phyloP scores from a whole-genome alignment of 2,797 vertebrate species.

The Craterocephalus amniculus region DNA sequence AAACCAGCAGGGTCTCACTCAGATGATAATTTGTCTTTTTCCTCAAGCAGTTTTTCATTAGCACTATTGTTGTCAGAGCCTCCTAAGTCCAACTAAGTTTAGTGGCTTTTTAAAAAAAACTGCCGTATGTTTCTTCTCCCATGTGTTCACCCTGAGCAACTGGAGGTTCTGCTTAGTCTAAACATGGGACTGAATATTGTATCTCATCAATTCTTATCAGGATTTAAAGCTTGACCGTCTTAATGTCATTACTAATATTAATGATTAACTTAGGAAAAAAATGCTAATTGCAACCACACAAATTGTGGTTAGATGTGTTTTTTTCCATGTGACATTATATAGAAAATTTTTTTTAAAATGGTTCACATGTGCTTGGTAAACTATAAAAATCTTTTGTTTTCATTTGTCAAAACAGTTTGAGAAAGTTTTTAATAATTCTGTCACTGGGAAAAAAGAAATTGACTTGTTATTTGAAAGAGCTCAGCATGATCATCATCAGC shows the following conservation, averaged over 20 bases:
- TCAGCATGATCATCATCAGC: constrained; percentile 19
- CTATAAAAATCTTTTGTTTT: too few species aligned
- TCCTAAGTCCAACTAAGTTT: not conserved
- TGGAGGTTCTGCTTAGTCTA: not conserved
- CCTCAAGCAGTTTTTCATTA: constrained; percentile 15
- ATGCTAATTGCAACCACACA: not conserved
- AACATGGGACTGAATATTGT: constrained; percentile 6
- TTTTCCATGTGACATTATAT: too few species aligned
- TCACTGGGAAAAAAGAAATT: constrained; percentile 19
- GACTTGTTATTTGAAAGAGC: constrained; percentile 19
- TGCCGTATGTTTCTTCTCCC: constrained; percentile 5
- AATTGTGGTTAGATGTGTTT: too few species aligned
- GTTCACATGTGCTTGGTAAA: too few species aligned
- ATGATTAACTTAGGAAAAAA: constrained; percentile 21
- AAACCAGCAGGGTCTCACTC: constrained; percentile 34
- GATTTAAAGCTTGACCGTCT: not conserved
- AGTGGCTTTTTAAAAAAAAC: too few species aligned
- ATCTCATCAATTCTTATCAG: constrained; percentile 25
- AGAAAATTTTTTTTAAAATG: too few species aligned
- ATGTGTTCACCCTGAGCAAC: constrained; percentile 4
- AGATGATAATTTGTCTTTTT: constrained; percentile 48
- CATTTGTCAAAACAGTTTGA: constrained; percentile 37
- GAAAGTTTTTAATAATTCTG: constrained; percentile 14
- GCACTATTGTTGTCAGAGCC: constrained; percentile 31
- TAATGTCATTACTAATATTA: constrained; percentile 36